A percentile compares a stretch with the other conserved stretches of the same genome.
These are phyloP conservation scores for Mustela erminea DNA, from an alignment of 2,797 vertebrate genomes.

Conservation along the genomic window DNA sequence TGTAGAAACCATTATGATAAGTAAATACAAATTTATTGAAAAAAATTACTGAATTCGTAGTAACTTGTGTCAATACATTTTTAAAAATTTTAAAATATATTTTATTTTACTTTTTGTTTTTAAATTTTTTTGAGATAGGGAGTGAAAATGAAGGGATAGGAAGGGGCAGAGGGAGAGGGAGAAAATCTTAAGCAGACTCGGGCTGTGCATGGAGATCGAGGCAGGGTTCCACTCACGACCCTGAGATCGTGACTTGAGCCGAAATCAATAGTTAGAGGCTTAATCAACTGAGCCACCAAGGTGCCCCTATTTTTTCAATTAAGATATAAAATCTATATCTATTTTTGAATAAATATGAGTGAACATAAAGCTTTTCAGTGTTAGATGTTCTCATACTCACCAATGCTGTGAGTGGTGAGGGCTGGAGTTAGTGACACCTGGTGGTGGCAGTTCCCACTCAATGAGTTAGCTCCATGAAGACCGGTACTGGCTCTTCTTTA, in stretches of 20 bases:
- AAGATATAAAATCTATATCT: not conserved
- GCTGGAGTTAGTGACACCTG: conserved; percentile 43
- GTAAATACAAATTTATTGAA: not conserved
- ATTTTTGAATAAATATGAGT: not conserved
- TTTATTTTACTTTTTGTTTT: not conserved
- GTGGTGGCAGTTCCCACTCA: not conserved
- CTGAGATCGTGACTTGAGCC: not conserved
- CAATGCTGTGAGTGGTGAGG: not conserved
- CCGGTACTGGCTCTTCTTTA: not conserved
- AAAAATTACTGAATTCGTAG: not conserved
- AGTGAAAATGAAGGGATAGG: not conserved
- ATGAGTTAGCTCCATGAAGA: not conserved
- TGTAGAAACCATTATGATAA: not conserved
- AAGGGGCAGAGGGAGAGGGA: not conserved
- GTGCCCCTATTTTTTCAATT: not conserved
- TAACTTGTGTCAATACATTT: not conserved
- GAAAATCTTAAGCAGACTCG: not conserved
- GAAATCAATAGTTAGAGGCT: not conserved
- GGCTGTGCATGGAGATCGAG: not conserved
- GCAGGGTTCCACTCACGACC: not conserved
- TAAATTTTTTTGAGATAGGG: not conserved
- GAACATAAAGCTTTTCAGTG: not conserved
- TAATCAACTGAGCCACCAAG: not conserved
- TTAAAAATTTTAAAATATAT: not conserved
- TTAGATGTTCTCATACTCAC: not conserved